Evolutionary conservation across 2,797 vertebrate genomes (phyloP), one percentile per base, ranked within the genome.

Genomic region (Mus spretus): DNA sequence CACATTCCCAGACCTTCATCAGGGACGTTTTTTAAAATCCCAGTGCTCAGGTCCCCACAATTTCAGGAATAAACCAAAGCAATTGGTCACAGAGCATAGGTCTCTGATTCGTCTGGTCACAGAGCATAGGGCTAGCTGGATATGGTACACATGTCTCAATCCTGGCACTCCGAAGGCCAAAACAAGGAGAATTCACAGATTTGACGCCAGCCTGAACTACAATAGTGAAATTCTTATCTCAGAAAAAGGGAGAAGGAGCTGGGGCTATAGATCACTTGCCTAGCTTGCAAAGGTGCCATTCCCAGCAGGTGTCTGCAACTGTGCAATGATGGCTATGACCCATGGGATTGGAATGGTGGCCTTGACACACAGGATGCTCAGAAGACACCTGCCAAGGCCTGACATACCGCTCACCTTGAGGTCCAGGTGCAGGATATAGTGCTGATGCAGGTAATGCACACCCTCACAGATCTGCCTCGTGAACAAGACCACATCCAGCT

Each of bases 361-460:
- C 82, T n/a, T 77, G 4, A n/a, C 20, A 63, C 13, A 1, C 1
- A 26, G 34, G 40, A 40, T 44, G 10, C n/a, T 31, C 9, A 1
- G 61, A 14, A 44, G 10, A 85, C 24, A 1, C 50, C 40, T 57
- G 0, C 65, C 19, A 4, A 3, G 1, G 13, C 65, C 84, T 19
- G n/a, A 11, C 31, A 61, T 0, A 4, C 47, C 77, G 82, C 97
- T 98, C 91, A 99, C 99, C 99, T 99, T 99, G 92, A 99, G 99
- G 95, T 99, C 99, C 87, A 99, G 98, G 95, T 99, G 99, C 15
- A 99, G 99, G 88, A 99, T 99, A 55, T 99, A 99, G 96, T 99
- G 99, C 97, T 99, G 99, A 95, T 99, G 99, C 50, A 99, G 97
- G 96, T 99, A 99, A 82, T 98, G 98, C 24, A 99, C 99, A 8